Evolutionary conservation across 2,113 vertebrate species (phyloP), one percentile per base, ranked within the genome.

Genomic region (Campylorhamphus procurvoides): DNA sequence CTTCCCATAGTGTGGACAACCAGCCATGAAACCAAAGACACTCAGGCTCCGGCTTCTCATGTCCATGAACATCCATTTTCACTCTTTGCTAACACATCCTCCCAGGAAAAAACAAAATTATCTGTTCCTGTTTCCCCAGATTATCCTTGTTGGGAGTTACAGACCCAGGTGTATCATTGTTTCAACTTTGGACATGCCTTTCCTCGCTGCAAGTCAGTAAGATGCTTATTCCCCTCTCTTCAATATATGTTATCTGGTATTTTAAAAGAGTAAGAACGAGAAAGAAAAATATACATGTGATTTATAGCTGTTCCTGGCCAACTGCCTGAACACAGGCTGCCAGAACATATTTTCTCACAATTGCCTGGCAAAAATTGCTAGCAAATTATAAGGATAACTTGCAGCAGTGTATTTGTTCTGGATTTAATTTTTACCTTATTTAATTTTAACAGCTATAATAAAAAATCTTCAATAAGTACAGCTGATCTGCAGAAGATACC

Each of bases 371-470:
- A 88, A 96, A 95, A 95, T 75, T 84, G 64, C 83, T 62, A 42
- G 83, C 5, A 7, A 87, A 92, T 97, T 86, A 90, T 58, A 75
- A 88, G 56, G 85, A 78, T 84, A 86, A 56, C 84, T 95, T 78
- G 82, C 73, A 95, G 93, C 83, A 78, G 56, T 42, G 31, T 87
- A 85, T 93, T 95, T 85, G 81, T 92, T 95, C 96, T 75, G 85
- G 64, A 89, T 94, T 92, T 64, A 74, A 40, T 92, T 95, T 94
- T 95, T 84, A 83, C 80, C 90, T 92, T 94, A 90, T 93, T 96
- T 96, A 86, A 95, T 95, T 93, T 91, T 86, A 94, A 71, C 84
- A 84, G 90, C 90, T 93, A 14, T 93, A 93, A 95, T 89, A 86
- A 93, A 92, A 63, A 60, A 84, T 50, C 83, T 68, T 84, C 62